Percentiles rank a stretch among this genome's conserved stretches.
Evolutionary conservation across 1,140 invertebrate genomes (phyloP).

Genomic region (Neodiprion lecontei): DNA sequence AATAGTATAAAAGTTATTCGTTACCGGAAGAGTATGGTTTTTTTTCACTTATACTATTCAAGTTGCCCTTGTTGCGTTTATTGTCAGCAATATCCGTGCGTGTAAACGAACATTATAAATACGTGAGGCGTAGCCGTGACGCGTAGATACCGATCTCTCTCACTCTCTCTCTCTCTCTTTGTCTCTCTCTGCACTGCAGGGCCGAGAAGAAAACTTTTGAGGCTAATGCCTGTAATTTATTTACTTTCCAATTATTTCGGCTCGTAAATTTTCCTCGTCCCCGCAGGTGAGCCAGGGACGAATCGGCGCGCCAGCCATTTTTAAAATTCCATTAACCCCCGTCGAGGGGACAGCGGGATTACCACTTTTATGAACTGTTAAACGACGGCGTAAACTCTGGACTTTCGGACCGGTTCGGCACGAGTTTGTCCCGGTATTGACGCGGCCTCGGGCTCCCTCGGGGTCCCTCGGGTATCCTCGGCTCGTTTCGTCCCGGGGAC

Average conservation of each 20-base stretch:
- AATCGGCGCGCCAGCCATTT: background rate
- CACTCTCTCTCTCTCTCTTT: too few relatives aligned
- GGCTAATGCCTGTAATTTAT: constrained; percentile 45
- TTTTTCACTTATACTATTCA: too few relatives aligned
- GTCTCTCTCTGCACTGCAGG: too few relatives aligned
- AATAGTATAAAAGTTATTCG: constrained; percentile 50
- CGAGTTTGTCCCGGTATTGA: background rate
- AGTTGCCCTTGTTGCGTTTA: too few relatives aligned
- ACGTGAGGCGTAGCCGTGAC: too few relatives aligned
- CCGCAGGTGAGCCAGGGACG: background rate
- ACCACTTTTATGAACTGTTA: constrained; percentile 7
- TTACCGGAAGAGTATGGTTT: constrained; percentile 40
- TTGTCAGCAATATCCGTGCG: too few relatives aligned
- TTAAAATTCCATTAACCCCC: constrained; percentile 5
- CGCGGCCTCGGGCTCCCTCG: background rate
- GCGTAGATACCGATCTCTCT: too few relatives aligned
- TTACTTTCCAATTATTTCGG: constrained; percentile 45
- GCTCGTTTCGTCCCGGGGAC: background rate
- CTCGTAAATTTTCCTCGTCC: constrained; percentile 10
- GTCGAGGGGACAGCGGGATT: background rate
- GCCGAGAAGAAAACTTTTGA: constrained; percentile 36
- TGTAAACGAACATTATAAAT: too few relatives aligned
- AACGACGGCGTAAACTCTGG: background rate
- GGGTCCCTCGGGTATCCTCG: background rate
- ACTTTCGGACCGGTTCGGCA: background rate